Conservation (phyloP, 2,797 vertebrate genomes). For the Glyptemys insculpta region DNA sequence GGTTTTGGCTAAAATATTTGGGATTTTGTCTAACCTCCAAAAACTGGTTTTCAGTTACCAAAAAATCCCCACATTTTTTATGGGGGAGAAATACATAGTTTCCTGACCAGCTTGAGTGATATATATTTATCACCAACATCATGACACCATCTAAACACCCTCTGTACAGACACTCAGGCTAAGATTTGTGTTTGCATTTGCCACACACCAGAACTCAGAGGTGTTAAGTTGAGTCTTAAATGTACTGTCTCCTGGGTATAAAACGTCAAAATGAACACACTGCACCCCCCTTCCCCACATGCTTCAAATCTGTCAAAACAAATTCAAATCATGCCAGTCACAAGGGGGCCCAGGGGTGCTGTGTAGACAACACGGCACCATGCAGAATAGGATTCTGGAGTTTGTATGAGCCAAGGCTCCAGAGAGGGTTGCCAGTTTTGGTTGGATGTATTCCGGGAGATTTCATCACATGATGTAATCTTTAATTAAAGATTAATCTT, state of each 20-base stretch:
- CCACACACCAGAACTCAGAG: not conserved
- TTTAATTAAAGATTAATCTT: no score
- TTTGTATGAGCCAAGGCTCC: no score
- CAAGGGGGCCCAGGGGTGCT: no score
- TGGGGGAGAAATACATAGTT: not conserved
- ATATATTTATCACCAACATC: not conserved
- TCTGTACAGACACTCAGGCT: not conserved
- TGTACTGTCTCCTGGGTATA: not conserved
- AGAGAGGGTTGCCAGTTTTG: no score
- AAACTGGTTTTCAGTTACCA: not conserved
- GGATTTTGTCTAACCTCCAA: not conserved
- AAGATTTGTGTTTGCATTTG: not conserved
- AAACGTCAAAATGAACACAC: no score
- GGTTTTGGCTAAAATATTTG: not conserved
- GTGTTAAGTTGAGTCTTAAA: not conserved
- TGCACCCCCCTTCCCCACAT: no score
- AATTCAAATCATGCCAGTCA: no score
- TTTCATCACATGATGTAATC: no score
- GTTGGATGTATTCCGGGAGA: no score
- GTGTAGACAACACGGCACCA: no score
- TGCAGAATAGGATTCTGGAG: no score
- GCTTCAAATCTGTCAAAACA: no score
- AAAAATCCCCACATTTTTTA: not conserved
- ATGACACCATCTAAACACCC: not conserved
- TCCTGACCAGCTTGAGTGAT: not conserved